Evolutionary conservation across 2,113 vertebrate species (phyloP), one percentile per base, ranked within the genome.

Genomic region (Climacteris rufus): DNA sequence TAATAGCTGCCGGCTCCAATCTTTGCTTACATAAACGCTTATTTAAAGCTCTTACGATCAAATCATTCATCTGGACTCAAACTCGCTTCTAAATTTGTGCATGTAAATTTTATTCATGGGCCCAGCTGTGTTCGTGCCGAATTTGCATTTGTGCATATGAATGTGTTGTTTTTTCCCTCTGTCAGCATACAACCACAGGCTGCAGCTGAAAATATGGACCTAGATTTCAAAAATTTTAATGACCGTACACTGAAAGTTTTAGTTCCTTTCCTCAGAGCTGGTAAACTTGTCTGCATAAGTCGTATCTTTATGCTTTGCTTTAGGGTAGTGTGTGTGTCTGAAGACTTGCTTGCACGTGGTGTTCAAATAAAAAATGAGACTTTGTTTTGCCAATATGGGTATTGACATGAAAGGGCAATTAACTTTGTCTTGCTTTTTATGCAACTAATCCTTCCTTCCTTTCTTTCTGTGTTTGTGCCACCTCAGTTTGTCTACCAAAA

Each of bases 51-150:
- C 95, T 97, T 97, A 96, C 72, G 95, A 96, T 96, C 94, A 94
- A 96, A 97, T 96, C 95, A 96, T 96, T 96, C 94, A 96, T 97
- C 96, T 97, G 96, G 96, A 96, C 96, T 97, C 90, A 94, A 93
- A 93, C 69, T 89, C 66, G 65, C 89, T 96, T 97, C 96, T 97
- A 96, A 96, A 97, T 97, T 96, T 92, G 94, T 96, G 95, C 92
- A 96, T 97, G 96, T 93, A 97, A 96, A 97, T 97, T 96, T 96
- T 97, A 95, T 97, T 96, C 96, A 95, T 96, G 96, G 96, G 92
- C 96, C 96, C 96, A 97, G 96, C 96, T 96, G 94, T 96, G 94
- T 97, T 96, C 80, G 49, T 97, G 96, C 96, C 78, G 94, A 96
- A 96, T 96, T 97, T 97, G 96, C 96, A 96, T 97, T 96, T 96